A percentile compares a stretch with the other conserved stretches of the same genome.
These are phyloP conservation scores for Meleagris gallopavo DNA, from an alignment of 2,113 vertebrate species.

Conservation along the genomic window DNA sequence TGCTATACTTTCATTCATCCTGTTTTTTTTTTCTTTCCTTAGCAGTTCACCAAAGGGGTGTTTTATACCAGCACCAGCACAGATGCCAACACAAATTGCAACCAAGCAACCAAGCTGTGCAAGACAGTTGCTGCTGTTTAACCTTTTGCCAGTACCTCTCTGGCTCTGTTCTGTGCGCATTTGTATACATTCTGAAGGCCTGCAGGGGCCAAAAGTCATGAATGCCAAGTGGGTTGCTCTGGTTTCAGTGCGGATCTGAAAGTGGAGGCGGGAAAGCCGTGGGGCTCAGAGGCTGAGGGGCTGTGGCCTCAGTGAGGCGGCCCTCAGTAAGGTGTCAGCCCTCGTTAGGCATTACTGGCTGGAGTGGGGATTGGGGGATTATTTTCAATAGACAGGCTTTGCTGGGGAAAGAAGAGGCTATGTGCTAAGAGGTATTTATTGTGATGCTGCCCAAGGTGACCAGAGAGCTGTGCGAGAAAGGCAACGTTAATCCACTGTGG, in stretches of 20 bases:
- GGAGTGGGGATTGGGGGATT: background rate
- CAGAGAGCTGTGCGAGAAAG: background rate
- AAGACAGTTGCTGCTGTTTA: background rate
- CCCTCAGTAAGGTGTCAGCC: background rate
- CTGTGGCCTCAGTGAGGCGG: accelerated
- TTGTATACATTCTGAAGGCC: background rate
- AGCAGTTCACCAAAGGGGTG: background rate
- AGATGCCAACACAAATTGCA: background rate
- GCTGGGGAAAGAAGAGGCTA: background rate
- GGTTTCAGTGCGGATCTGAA: accelerated
- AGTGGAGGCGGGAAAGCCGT: background rate
- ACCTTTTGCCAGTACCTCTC: background rate
- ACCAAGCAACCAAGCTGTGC: background rate
- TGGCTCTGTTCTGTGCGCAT: background rate
- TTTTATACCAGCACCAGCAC: background rate
- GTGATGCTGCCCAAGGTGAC: background rate
- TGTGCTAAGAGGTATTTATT: background rate
- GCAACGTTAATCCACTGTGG: accelerated
- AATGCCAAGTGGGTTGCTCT: too few relatives aligned
- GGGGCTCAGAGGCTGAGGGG: too few relatives aligned
- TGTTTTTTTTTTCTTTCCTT: background rate
- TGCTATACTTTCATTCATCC: background rate
- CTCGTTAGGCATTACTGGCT: accelerated
- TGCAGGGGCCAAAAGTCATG: too few relatives aligned
- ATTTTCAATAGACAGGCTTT: constrained; percentile 5